phyloP scores from a whole-genome alignment of 2,888 invertebrate genomes.

The Ametastegia equiseti region DNA sequence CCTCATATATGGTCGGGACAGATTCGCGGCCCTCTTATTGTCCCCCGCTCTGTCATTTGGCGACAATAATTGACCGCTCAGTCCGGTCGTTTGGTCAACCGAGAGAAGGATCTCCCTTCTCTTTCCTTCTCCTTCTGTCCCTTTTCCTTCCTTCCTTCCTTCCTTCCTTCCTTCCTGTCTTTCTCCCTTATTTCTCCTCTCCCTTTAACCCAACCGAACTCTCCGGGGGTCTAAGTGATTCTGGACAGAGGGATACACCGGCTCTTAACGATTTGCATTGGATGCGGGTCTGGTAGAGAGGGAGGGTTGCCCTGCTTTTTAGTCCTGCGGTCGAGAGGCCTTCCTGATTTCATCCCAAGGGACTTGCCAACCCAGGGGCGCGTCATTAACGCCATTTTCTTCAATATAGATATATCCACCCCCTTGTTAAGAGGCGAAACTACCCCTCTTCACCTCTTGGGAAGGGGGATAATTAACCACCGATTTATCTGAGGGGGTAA shows the following conservation, averaged over 20 bases:
- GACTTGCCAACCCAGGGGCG: neutral
- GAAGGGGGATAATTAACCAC: neutral
- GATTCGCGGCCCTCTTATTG: slow-evolving; percentile 54
- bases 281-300: neutral
- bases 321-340: slow-evolving; percentile 4
- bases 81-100: slow-evolving; percentile 17
- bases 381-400: slow-evolving; percentile 26
- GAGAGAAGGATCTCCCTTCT: neutral
- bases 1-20: neutral
- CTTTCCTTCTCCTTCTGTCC: no score
- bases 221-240: slow-evolving; percentile 10
- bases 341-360: slow-evolving; percentile 18
- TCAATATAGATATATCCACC: neutral
- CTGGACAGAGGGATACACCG: slow-evolving; percentile 1
- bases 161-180: no score
- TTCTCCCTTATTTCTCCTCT: slow-evolving; percentile 3
- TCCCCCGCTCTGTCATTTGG: slow-evolving; percentile 30
- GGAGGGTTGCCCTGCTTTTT: neutral
- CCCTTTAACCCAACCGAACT: slow-evolving; percentile 49
- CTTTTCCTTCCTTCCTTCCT: no score
- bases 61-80: slow-evolving; percentile 28
- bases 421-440: no score
- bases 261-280: slow-evolving; percentile 19
- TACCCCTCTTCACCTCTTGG: no score
- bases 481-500: no score